A percentile compares a stretch with the other conserved stretches of the same genome.
phyloP scores from a whole-genome alignment of 1,140 invertebrate genomes.

The Mesaphorura yosii region DNA sequence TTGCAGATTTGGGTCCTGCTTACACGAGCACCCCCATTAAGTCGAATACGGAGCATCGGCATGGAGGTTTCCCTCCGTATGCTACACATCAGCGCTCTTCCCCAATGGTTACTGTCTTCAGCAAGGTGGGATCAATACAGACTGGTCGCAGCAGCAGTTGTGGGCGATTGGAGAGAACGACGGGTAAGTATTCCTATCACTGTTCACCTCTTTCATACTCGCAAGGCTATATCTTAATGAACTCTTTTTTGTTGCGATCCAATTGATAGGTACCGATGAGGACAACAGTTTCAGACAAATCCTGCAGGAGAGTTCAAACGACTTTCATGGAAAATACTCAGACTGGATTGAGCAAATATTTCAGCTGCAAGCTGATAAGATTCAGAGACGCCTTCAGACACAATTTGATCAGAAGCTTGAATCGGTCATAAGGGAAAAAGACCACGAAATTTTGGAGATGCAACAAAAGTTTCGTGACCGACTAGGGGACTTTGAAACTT shows the following conservation, averaged over 20 bases:
- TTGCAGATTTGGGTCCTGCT: neutral
- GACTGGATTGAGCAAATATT: slow-evolving; percentile 12
- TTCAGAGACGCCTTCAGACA: slow-evolving; percentile 1
- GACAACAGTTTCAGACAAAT: slow-evolving; percentile 6
- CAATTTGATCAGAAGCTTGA: neutral
- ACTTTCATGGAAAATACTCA: slow-evolving; percentile 14
- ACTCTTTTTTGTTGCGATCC: no score
- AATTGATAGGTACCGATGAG: neutral
- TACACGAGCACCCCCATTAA: slow-evolving; percentile 6
- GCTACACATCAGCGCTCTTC: slow-evolving; percentile 1
- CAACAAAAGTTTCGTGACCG: neutral
- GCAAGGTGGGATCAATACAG: neutral
- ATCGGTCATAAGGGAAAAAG: neutral
- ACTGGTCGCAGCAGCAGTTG: no score
- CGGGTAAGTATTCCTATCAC: neutral
- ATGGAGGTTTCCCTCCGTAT: neutral
- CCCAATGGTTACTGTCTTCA: neutral
- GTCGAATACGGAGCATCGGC: neutral
- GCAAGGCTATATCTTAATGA: neutral
- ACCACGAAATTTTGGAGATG: neutral
- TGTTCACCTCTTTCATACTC: neutral
- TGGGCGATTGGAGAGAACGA: no score
- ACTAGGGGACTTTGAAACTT: neutral
- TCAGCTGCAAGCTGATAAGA: slow-evolving; percentile 8
- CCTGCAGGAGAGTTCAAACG: slow-evolving; percentile 1